A percentile compares a stretch with the other conserved stretches of the same genome.
Evolutionary conservation across 2,888 invertebrate genomes (phyloP).

Genomic region (Neoscelio sp.): DNA sequence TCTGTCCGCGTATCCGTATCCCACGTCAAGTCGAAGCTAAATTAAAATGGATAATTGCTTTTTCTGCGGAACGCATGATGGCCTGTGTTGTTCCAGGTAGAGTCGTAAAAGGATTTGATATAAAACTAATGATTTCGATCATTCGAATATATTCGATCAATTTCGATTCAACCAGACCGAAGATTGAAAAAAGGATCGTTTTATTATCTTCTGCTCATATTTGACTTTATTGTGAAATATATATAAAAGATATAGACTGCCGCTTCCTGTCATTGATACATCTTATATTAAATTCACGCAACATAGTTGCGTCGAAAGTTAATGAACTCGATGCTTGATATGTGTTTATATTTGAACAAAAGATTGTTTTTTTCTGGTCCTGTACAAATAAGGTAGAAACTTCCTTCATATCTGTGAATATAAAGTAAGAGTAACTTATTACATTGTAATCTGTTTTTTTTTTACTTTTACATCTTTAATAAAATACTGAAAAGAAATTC

Average conservation of each 20-base stretch:
- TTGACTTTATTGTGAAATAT: conserved; percentile 17
- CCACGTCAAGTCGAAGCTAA: conserved; percentile 77
- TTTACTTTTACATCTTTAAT: too few relatives aligned
- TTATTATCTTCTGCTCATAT: conserved; percentile 40
- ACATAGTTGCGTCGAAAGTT: conserved; percentile 31
- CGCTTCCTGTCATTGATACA: conserved; percentile 61
- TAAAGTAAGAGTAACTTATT: too few relatives aligned
- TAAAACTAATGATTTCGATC: conserved; percentile 78
- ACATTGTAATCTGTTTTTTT: too few relatives aligned
- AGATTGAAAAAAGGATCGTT: conserved; percentile 53
- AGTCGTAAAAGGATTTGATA: conserved; percentile 79
- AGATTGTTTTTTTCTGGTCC: background rate
- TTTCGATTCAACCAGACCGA: conserved; percentile 44
- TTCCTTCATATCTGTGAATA: too few relatives aligned
- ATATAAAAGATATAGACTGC: conserved; percentile 18
- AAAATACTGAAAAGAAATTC: too few relatives aligned
- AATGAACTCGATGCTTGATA: conserved; percentile 23
- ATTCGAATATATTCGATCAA: conserved; percentile 62
- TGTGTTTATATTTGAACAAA: conserved; percentile 33
- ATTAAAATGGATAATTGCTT: conserved; percentile 81
- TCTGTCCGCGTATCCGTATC: conserved; percentile 73
- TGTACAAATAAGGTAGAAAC: too few relatives aligned
- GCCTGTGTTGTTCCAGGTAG: conserved; percentile 78
- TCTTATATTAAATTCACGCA: conserved; percentile 35
- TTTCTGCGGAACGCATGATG: conserved; percentile 73